Conservation (phyloP, 2,113 vertebrate species). For the Sarotherodon lohbergeri region DNA sequence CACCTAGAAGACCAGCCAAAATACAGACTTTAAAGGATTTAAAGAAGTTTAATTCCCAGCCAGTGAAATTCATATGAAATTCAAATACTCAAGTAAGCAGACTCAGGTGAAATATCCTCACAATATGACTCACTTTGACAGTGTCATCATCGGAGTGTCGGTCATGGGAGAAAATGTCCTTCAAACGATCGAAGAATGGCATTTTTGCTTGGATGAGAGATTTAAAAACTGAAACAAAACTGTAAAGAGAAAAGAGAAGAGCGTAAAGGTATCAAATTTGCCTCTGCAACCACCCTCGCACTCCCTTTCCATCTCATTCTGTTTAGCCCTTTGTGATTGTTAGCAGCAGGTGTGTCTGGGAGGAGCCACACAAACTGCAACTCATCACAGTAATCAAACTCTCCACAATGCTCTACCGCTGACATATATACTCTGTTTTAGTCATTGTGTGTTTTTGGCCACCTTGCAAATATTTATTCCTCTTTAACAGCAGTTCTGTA, state of each 20-base stretch:
- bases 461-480: not conserved
- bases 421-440: not conserved
- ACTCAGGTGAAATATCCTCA: not conserved
- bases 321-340: not conserved
- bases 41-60: not conserved
- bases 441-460: not conserved
- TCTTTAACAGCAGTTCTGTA: not conserved
- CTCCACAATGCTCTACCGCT: not conserved
- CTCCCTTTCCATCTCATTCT: not conserved
- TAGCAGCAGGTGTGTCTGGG: not conserved
- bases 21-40: not conserved
- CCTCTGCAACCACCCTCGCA: not conserved
- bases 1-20: constrained; percentile 23
- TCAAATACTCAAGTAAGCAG: not conserved
- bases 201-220: constrained; percentile 1
- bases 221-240: not conserved
- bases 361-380: not conserved
- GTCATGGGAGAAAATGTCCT: constrained; percentile 5
- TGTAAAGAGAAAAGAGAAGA: not conserved
- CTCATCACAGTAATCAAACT: not conserved
- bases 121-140: constrained; percentile 22
- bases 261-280: not conserved
- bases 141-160: not conserved
- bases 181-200: constrained; percentile 47
- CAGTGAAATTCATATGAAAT: not conserved